Evolutionary conservation across 2,797 vertebrate species (phyloP).

Genomic region (Dromococcyx pavoninus): DNA sequence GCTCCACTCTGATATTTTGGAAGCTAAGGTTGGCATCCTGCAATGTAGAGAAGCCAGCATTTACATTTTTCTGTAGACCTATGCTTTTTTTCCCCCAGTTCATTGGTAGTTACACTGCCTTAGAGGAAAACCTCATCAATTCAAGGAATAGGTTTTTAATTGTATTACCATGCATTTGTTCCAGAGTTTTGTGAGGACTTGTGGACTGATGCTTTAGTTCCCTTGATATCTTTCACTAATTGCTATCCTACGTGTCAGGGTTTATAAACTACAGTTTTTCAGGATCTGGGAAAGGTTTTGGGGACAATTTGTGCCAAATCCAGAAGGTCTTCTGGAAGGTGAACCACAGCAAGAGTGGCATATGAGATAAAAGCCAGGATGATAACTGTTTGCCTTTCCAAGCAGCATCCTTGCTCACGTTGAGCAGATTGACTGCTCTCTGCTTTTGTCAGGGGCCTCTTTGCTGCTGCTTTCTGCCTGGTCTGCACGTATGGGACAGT

Average conservation of each 20-base stretch:
- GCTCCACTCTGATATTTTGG: background rate
- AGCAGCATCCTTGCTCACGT: background rate
- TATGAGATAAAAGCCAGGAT: background rate
- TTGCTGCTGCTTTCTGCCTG: background rate
- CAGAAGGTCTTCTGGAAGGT: background rate
- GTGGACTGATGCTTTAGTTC: background rate
- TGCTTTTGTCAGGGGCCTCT: background rate
- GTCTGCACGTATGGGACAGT: too few relatives aligned
- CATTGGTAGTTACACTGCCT: background rate
- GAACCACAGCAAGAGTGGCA: rapidly evolving
- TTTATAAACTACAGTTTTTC: background rate
- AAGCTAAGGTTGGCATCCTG: background rate
- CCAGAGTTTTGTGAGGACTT: background rate
- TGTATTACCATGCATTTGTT: background rate
- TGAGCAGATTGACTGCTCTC: background rate
- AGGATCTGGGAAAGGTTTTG: background rate
- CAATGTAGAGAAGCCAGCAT: background rate
- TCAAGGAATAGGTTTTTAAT: background rate
- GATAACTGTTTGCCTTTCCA: background rate
- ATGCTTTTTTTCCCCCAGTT: rapidly evolving
- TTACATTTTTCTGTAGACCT: background rate
- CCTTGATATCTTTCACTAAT: background rate
- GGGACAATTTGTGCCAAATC: background rate
- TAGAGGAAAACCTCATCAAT: background rate
- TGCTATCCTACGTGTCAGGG: rapidly evolving